A percentile compares a stretch with the other conserved stretches of the same genome.
phyloP scores from a whole-genome alignment of 2,888 invertebrate genomes.

The Latrodectus elegans region DNA sequence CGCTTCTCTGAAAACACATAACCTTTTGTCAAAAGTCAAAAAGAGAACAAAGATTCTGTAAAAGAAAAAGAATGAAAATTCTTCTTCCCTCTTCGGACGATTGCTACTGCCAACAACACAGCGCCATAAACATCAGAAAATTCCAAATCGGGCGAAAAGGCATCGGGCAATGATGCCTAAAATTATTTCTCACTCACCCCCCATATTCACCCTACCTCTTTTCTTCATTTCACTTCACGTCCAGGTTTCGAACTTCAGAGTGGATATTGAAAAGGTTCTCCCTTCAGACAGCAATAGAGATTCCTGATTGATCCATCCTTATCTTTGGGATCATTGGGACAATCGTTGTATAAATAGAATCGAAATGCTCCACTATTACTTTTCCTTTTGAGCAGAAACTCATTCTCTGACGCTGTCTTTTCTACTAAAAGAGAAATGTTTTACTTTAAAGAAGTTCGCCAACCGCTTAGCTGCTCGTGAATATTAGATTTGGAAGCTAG shows the following conservation, averaged over 20 bases:
- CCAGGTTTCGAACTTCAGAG: conserved; percentile 4
- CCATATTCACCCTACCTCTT: not conserved
- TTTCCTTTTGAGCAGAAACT: not conserved
- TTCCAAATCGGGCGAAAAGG: conserved; percentile 49
- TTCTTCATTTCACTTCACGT: conserved; percentile 34
- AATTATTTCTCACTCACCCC: conserved; percentile 40
- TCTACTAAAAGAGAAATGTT: conserved; percentile 14
- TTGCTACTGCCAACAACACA: conserved; percentile 9
- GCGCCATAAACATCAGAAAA: conserved; percentile 26
- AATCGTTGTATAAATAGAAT: conserved; percentile 36
- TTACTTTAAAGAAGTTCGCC: conserved; percentile 2
- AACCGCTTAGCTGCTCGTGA: conserved; percentile 6
- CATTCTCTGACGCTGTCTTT: not conserved
- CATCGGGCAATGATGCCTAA: conserved; percentile 55
- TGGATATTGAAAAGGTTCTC: conserved; percentile 55
- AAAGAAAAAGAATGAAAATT: not conserved
- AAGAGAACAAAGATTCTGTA: not conserved
- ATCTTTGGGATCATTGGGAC: conserved; percentile 44
- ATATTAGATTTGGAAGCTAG: conserved; percentile 17
- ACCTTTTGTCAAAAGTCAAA: conserved; percentile 36
- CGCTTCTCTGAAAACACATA: conserved; percentile 8
- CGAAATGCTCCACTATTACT: conserved; percentile 21
- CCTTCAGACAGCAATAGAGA: conserved; percentile 11
- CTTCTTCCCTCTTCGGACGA: not conserved
- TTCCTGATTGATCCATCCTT: conserved; percentile 58